These are phyloP conservation scores for Lipophrys pholis DNA, from an alignment of 2,113 vertebrate genomes.

Conservation along the genomic window DNA sequence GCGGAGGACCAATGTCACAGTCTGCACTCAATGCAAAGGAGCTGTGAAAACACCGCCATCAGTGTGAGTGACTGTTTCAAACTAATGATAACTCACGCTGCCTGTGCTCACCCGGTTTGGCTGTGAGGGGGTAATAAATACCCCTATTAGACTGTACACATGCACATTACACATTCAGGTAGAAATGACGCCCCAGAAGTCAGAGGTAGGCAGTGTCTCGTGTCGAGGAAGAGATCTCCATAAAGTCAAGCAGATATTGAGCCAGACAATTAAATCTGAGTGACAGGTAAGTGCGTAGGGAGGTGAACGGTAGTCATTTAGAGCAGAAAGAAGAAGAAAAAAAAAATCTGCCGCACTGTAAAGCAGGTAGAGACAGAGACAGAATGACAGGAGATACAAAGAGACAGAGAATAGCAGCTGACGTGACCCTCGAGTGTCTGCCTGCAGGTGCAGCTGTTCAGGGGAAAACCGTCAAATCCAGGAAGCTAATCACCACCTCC, in stretches of 20 bases:
- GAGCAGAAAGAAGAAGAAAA: conserved; percentile 6
- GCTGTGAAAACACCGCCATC: conserved; percentile 21
- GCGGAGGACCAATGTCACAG: conserved; percentile 46
- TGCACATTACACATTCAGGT: conserved; percentile 33
- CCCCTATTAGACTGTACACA: conserved; percentile 41
- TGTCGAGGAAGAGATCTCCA: neutral
- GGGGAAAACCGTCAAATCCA: conserved; percentile 40
- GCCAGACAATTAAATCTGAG: conserved; percentile 57
- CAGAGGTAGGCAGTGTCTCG: too few relatives aligned
- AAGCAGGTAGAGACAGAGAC: conserved; percentile 33
- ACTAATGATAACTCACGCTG: conserved; percentile 46
- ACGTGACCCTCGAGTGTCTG: conserved; percentile 32
- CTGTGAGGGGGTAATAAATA: conserved; percentile 40
- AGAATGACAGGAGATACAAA: conserved; percentile 41
- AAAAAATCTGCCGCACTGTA: conserved; percentile 16
- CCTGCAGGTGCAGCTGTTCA: conserved; percentile 57
- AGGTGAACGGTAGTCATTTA: conserved; percentile 22
- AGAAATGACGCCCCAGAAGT: conserved; percentile 3
- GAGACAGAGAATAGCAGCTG: conserved; percentile 31
- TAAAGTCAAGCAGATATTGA: conserved; percentile 38
- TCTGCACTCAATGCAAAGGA: conserved; percentile 34
- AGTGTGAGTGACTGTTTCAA: conserved; percentile 48
- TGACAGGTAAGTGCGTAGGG: conserved; percentile 45
- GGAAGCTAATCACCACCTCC: conserved; percentile 39
- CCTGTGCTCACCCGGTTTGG: conserved; percentile 41